Evolutionary conservation across 2,113 vertebrate genomes (phyloP), one percentile per base, ranked within the genome.

Genomic region (Pao palembangensis): DNA sequence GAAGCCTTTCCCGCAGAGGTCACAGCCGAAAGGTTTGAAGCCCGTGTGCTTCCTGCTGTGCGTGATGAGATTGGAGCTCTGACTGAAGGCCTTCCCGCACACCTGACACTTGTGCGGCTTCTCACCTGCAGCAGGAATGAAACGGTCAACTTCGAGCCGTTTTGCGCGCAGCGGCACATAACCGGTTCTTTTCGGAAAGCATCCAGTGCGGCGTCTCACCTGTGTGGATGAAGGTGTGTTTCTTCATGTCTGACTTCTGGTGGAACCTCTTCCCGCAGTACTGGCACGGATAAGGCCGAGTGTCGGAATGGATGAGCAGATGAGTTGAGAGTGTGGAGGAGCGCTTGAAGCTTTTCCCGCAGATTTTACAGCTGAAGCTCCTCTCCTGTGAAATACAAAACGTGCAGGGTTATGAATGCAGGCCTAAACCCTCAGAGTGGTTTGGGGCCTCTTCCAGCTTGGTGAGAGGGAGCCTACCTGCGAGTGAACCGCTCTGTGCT

Each of bases 191-290:
- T 28, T 7, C 3, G 25, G 25, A 1, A 5, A 28, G 25, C 1
- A 38, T 38, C 34, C 34, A 11, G 34, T 38, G 34, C 34, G 34
- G 4, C 8, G 3, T 42, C 72, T 83, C 63, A 99, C 97, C 97
- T 74, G 97, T 99, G 85, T 99, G 97, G 75, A 98, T 98, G 76
- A 98, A 99, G 18, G 97, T 99, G 85, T 99, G 97, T 56, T 99
- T 98, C 83, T 99, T 99, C 97, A 99, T 99, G 86, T 99, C 96
- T 10, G 96, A 99, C 87, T 99, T 99, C 83, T 99, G 96, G 80
- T 99, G 96, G 87, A 99, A 99, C 64, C 97, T 90, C 86, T 99
- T 99, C 71, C 97, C 97, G 64, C 97, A 99, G 90, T 96, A 99
- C 87, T 96, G 95, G 71, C 97, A 99, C 0, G 97, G 96, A 53